These are phyloP conservation scores for Lamellibrachia luymesi DNA, from an alignment of 1,140 invertebrate genomes.

Conservation along the genomic window DNA sequence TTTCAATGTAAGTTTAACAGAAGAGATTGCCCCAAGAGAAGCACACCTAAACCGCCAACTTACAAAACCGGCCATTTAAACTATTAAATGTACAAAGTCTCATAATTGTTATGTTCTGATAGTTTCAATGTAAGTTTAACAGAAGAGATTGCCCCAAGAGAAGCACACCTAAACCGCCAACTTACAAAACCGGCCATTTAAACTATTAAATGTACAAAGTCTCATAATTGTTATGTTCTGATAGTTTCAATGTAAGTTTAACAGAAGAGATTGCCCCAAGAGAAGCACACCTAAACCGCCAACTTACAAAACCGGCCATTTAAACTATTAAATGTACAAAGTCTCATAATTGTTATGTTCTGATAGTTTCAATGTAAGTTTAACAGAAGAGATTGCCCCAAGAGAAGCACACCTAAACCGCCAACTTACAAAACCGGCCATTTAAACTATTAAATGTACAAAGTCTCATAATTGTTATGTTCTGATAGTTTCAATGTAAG, in stretches of 20 bases:
- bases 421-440: background rate
- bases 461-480: background rate
- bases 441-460: no score
- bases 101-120: background rate
- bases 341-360: background rate
- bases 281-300: background rate
- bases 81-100: background rate
- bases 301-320: background rate
- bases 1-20: background rate
- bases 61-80: background rate
- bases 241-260: background rate
- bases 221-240: background rate
- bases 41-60: background rate
- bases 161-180: background rate
- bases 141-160: background rate
- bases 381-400: background rate
- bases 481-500: background rate
- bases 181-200: background rate
- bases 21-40: background rate
- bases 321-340: background rate
- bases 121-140: background rate
- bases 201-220: background rate
- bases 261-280: background rate
- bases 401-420: background rate
- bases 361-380: background rate